Base-by-base conservation (phyloP, 2,797 vertebrate species). In the Ibycter americanus region DNA sequence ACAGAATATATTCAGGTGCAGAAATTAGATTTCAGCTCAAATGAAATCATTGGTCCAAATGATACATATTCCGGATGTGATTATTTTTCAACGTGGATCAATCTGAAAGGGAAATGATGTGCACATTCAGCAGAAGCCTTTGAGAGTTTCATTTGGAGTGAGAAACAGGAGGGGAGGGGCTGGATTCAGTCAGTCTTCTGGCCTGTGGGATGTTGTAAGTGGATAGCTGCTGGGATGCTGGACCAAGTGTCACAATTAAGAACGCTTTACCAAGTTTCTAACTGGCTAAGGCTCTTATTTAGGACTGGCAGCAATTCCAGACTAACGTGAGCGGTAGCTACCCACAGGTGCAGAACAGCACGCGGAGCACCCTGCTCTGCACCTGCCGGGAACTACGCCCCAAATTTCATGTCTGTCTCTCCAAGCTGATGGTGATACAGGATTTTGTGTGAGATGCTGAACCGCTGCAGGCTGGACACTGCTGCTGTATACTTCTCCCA, bases 311-410 rank as follows among this genome's bases (percentile, higher is more conserved):
- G 26, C 22, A 9, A 21, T 38, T 18, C 19, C 10, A 36, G 61
- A n/a, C 11, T 49, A 70, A 55, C 0, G 5, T 8, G 65, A 56
- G 61, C 21, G 31, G 40, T 49, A 87, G 59, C 2, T 29, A 51
- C 31, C 58, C 0, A 4, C 19, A 16, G 36, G 4, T 4, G 2
- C 7, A 11, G 38, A 34, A 11, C 17, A 78, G 26, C 25, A 0
- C 14, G 54, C 15, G 0, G 2, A 54, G 20, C 32, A 4, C 40
- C 5, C 17, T 29, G 13, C 5, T 6, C 9, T 1, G 27, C 14
- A 19, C 42, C 27, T 6, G 25, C 11, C 5, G 40, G 20, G 40
- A 76, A 15, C 70, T 14, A 4, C 1, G 26, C 54, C 85, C 42
- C 76, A 9, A 25, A 7, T 15, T 42, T 80, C 4, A 4, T 6